These are phyloP conservation scores for Pantelozetes paolii DNA, from an alignment of 2,888 invertebrate genomes.

Conservation along the genomic window DNA sequence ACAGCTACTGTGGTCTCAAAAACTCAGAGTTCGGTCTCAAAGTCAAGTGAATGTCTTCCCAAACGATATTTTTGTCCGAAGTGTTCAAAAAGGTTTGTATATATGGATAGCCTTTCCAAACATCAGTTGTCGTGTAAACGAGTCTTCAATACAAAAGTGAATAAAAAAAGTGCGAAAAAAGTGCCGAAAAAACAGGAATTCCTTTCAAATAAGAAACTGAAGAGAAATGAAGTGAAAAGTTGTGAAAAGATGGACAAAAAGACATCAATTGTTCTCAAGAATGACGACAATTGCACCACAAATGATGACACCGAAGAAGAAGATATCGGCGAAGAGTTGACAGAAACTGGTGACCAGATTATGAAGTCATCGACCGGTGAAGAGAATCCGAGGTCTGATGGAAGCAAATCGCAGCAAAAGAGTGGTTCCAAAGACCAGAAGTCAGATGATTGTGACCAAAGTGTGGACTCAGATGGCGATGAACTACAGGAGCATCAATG, in stretches of 20 bases:
- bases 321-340: background rate
- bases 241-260: background rate
- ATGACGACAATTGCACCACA: background rate
- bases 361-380: background rate
- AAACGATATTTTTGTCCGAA: slow-evolving; percentile 35
- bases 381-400: background rate
- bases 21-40: background rate
- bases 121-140: slow-evolving; percentile 34
- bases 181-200: background rate
- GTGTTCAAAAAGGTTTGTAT: slow-evolving; percentile 35
- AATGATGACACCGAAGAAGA: slow-evolving; percentile 16
- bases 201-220: background rate
- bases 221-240: background rate
- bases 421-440: background rate
- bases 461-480: background rate
- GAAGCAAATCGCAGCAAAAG: background rate
- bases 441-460: too few relatives aligned
- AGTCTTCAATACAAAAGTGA: slow-evolving; percentile 16
- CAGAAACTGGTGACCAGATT: background rate
- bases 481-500: slow-evolving; percentile 26
- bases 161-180: background rate
- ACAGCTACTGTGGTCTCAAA: background rate
- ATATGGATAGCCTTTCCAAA: slow-evolving; percentile 23
- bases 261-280: background rate
- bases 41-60: background rate